Evolutionary conservation across 2,113 vertebrate genomes (phyloP), one percentile per base, ranked within the genome.

Genomic region (Hippocampus barbouri): DNA sequence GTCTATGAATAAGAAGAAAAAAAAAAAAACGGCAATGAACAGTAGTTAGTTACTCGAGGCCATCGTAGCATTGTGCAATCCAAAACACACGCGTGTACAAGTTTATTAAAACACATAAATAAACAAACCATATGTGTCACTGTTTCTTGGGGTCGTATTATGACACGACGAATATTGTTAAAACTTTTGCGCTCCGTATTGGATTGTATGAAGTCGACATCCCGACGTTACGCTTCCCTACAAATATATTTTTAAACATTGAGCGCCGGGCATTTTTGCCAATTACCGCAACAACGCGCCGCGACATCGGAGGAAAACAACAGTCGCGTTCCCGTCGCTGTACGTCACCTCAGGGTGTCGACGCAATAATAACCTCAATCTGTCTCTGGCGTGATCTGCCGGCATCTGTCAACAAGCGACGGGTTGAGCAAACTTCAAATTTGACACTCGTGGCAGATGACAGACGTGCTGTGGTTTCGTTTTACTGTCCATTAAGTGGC

Each of bases 351-450:
- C 8, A 49, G 74, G 79, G 83, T 73, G 53, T 79, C 89, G 81
- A 87, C 87, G 83, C 86, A 85, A 89, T 88, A 83, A 77, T 83
- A 83, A 89, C 85, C 87, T 88, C 83, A 87, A 84, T 88, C 80
- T 86, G 73, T 79, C 81, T 83, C 66, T 70, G 57, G 76, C 75
- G 72, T 16, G 72, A 74, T 84, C 43, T 70, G 79, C 77, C 80
- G 86, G 79, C 80, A 82, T 83, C 85, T 77, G 76, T 68, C 77
- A 76, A 64, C 76, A 68, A 70, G 77, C 73, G 83, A 87, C 88
- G 81, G 89, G 87, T 86, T 87, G 80, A 60, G 45, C 78, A 60
- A 23, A n/a, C 66, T 78, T 82, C 83, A 89, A 86, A 87, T 89
- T 79, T 88, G 86, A 89, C 86, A 74, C 67, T 81, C 79, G 83